phyloP scores from a whole-genome alignment of 2,113 vertebrate species.

The Protobothrops mucrosquamatus region DNA sequence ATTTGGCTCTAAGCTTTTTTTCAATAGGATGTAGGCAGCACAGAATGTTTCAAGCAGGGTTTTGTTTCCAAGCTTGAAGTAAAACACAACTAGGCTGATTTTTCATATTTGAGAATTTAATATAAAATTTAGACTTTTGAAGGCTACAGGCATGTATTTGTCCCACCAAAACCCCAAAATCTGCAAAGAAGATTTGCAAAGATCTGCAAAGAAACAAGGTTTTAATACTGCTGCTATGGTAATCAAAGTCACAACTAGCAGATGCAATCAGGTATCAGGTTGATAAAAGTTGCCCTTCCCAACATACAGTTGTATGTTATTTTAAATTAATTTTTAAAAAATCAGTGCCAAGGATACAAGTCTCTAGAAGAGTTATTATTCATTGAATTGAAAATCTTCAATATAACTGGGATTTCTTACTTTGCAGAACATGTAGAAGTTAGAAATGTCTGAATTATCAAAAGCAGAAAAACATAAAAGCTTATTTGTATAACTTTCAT shows the following conservation, averaged over 20 bases:
- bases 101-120: background rate
- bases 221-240: background rate
- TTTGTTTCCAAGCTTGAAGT: background rate
- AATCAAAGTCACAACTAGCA: background rate
- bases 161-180: background rate
- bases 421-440: constrained; percentile 25
- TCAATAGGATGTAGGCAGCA: background rate
- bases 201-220: background rate
- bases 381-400: constrained; percentile 19
- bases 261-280: background rate
- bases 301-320: background rate
- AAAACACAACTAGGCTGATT: background rate
- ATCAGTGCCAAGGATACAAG: background rate
- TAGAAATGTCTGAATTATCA: constrained; percentile 41
- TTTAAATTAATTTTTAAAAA: background rate
- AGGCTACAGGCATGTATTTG: background rate
- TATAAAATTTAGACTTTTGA: background rate
- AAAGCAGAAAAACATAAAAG: constrained; percentile 39
- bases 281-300: background rate
- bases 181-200: background rate
- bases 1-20: background rate
- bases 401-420: constrained; percentile 54
- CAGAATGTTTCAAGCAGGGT: background rate
- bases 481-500: constrained; percentile 57
- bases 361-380: background rate